Evolutionary conservation across 2,797 vertebrate species (phyloP), one percentile per base, ranked within the genome.

Genomic region (Scarus forsteni): DNA sequence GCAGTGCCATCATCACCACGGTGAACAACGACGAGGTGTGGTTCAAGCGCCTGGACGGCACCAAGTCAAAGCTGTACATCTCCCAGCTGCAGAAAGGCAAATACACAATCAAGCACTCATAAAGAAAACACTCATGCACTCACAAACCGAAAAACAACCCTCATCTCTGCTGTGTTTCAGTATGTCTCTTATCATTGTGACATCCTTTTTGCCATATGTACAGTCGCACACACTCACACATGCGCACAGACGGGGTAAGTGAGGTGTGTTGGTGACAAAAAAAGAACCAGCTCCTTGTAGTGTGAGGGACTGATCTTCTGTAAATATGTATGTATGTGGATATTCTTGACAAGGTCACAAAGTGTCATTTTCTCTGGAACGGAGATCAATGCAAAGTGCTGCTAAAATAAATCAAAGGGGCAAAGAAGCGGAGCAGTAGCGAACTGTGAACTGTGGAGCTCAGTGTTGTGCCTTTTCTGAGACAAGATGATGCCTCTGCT

Each of bases 61-160:
- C 95, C 95, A 99, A 99, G 92, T 99, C 98, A 40, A 99, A 99
- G 93, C 95, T 99, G 48, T 99, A 98, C 91, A 96, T 99, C 95
- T 98, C 98, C 79, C 98, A 99, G 92, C 95, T 99, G 83, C 98
- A 97, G 92, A 99, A 99, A 96, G 98, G 98, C 94, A 99, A 99
- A 97, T 99, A 98, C 83, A 97, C 96, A 70, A 99, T 99, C 93
- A 99, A 98, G 88, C 97, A 98, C 86, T 90, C 92, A 8, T 96
- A 93, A 81, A 83, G 34, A 18, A 36, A 62, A 19, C 16, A 36
- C 27, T 27, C 40, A 60, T 36, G 34, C 67, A 36, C 38, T 36
- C 34, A 51, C 27, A 11, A 2, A 38, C 18, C 52, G 10, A 54
- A 36, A 36, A 36, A 38, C 14, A 38, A 64, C 42, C 4, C 16